phyloP scores from a whole-genome alignment of 2,113 vertebrate species.

The Trogon melanurus region DNA sequence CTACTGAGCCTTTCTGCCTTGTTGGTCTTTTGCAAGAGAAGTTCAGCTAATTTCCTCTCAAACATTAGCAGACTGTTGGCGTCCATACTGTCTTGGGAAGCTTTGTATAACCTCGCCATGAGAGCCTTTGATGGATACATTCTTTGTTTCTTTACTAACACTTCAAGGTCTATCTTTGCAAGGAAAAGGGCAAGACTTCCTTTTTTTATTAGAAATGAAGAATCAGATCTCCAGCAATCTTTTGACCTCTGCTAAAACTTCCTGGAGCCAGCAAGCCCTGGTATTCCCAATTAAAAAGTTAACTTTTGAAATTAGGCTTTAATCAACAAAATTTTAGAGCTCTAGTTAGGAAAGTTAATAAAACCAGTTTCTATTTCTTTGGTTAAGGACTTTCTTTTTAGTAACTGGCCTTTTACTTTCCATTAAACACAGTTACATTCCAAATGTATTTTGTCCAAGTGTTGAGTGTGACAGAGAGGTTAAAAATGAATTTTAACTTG shows the following conservation, averaged over 20 bases:
- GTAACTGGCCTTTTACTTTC: constrained; percentile 1
- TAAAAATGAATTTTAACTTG: not conserved
- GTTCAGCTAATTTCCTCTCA: not conserved
- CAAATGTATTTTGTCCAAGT: not conserved
- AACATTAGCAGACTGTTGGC: not conserved
- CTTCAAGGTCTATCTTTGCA: constrained; percentile 48
- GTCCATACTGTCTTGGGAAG: not conserved
- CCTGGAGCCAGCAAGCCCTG: constrained; percentile 22
- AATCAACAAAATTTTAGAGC: constrained; percentile 24
- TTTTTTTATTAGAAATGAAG: constrained; percentile 51
- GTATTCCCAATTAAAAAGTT: constrained; percentile 32
- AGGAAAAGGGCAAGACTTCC: constrained; percentile 58
- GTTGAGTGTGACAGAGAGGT: not conserved
- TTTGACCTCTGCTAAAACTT: constrained; percentile 49
- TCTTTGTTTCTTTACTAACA: constrained; percentile 31
- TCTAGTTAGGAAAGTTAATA: constrained; percentile 10
- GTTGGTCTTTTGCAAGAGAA: not conserved
- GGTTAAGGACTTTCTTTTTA: constrained; percentile 20
- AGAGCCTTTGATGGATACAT: constrained; percentile 21
- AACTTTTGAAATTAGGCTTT: constrained; percentile 50
- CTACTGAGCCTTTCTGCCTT: not conserved
- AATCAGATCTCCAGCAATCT: constrained; percentile 39
- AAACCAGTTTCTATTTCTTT: not conserved
- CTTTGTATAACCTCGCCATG: not conserved
- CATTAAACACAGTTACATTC: not conserved